Conservation (phyloP, 2,888 invertebrate genomes). For the Parnassius orleans region DNA sequence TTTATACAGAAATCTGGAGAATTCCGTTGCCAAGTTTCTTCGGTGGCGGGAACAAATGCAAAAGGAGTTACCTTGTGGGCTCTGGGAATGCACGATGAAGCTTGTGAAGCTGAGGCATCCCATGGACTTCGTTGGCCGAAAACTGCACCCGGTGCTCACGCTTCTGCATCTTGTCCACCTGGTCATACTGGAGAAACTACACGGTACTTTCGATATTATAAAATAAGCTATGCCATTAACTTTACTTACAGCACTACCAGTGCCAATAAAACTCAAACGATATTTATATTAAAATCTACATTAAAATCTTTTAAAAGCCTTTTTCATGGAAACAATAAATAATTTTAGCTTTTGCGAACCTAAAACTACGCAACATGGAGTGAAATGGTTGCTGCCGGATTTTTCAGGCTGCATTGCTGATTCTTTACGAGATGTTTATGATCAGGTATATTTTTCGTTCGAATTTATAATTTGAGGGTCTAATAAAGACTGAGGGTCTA, state of each 20-base stretch:
- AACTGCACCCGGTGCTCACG: slow-evolving; percentile 87
- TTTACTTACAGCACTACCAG: background rate
- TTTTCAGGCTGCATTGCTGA: slow-evolving; percentile 87
- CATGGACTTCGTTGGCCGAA: slow-evolving; percentile 79
- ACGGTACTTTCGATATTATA: slow-evolving; percentile 42
- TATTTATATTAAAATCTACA: too few species aligned
- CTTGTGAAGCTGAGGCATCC: slow-evolving; percentile 79
- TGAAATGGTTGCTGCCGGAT: slow-evolving; percentile 88
- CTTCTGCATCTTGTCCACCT: slow-evolving; percentile 73
- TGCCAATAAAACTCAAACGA: too few species aligned
- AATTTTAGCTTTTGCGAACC: slow-evolving; percentile 70
- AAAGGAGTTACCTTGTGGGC: slow-evolving; percentile 84
- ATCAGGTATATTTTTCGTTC: slow-evolving; percentile 70
- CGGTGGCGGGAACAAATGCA: slow-evolving; percentile 68
- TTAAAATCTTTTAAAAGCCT: too few species aligned
- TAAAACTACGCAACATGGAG: slow-evolving; percentile 77
- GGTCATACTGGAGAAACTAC: slow-evolving; percentile 73
- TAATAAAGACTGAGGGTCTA: too few species aligned
- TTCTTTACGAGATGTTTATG: slow-evolving; percentile 82
- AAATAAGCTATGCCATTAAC: background rate
- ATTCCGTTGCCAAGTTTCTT: slow-evolving; percentile 87
- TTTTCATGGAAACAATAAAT: background rate
- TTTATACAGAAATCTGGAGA: slow-evolving; percentile 85
- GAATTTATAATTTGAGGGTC: too few species aligned
- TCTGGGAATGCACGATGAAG: slow-evolving; percentile 79